Conservation (phyloP, 2,888 invertebrate genomes). For the Sarcophaga caerulescens region DNA sequence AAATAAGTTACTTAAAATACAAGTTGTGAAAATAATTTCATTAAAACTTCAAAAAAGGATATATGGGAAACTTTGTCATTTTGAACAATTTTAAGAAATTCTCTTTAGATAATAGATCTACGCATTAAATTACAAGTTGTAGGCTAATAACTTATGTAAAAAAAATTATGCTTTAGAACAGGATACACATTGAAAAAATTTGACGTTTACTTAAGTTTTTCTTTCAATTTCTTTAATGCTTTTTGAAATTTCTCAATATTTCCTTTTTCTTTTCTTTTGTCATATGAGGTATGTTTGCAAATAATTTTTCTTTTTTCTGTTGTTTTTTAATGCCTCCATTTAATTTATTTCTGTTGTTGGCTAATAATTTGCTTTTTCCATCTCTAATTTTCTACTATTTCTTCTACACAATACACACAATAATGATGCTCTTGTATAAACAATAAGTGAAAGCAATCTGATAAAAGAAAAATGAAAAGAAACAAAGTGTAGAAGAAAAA, state of each 20-base stretch:
- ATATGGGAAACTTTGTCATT: too few species aligned
- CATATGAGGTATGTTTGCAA: not conserved
- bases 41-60: too few species aligned
- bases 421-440: conserved; percentile 20
- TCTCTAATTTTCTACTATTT: not conserved
- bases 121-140: too few species aligned
- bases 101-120: too few species aligned
- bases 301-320: not conserved
- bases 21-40: too few species aligned
- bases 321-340: not conserved
- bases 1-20: too few species aligned
- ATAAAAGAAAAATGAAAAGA: not conserved
- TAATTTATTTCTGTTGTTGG: not conserved
- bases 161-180: too few species aligned
- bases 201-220: not conserved
- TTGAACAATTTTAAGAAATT: too few species aligned
- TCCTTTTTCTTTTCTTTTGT: not conserved
- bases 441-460: conserved; percentile 50
- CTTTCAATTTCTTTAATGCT: not conserved
- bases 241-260: not conserved
- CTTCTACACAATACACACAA: not conserved
- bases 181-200: too few species aligned
- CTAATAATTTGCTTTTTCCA: not conserved
- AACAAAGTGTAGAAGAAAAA: conserved; percentile 1
- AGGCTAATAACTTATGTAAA: too few species aligned